These are phyloP conservation scores for Myopa testacea DNA, from an alignment of 2,888 invertebrate genomes.

Conservation along the genomic window DNA sequence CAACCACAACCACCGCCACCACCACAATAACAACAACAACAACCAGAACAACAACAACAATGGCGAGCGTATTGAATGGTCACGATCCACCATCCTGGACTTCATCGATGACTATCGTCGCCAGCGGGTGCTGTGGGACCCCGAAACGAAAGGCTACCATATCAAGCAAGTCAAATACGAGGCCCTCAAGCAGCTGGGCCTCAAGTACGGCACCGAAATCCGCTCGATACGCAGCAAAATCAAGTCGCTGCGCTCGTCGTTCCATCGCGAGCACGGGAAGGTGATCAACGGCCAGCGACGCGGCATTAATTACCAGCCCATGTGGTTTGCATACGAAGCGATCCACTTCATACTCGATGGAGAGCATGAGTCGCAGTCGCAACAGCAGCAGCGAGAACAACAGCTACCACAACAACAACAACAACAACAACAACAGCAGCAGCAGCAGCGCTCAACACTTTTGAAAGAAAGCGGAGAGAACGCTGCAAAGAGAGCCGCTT, in stretches of 20 bases:
- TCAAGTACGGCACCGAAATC: slow-evolving; percentile 65
- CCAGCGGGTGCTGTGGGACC: slow-evolving; percentile 65
- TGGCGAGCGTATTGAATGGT: slow-evolving; percentile 65
- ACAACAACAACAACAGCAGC: slow-evolving; percentile 41
- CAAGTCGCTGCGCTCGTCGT: slow-evolving; percentile 65
- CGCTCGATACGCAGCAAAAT: slow-evolving; percentile 66
- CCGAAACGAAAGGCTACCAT: slow-evolving; percentile 66
- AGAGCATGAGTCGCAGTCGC: slow-evolving; percentile 48
- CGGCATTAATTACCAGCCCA: slow-evolving; percentile 65
- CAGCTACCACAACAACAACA: slow-evolving; percentile 46
- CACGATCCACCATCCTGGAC: slow-evolving; percentile 63
- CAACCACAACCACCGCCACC: not conserved
- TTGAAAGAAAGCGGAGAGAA: slow-evolving; percentile 38
- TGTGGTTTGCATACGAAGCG: slow-evolving; percentile 68
- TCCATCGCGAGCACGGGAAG: slow-evolving; percentile 66
- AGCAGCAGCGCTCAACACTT: slow-evolving; percentile 33
- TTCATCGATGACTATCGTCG: slow-evolving; percentile 65
- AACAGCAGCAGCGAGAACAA: slow-evolving; percentile 37
- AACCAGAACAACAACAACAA: slow-evolving; percentile 4
- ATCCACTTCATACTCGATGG: slow-evolving; percentile 65
- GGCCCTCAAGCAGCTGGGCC: slow-evolving; percentile 61
- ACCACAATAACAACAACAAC: slow-evolving; percentile 23
- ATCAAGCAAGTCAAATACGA: slow-evolving; percentile 67
- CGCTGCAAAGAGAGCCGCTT: slow-evolving; percentile 11
- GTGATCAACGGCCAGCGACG: slow-evolving; percentile 63